Evolutionary conservation across 2,888 invertebrate species (phyloP).

Genomic region (Melanotus villosus): DNA sequence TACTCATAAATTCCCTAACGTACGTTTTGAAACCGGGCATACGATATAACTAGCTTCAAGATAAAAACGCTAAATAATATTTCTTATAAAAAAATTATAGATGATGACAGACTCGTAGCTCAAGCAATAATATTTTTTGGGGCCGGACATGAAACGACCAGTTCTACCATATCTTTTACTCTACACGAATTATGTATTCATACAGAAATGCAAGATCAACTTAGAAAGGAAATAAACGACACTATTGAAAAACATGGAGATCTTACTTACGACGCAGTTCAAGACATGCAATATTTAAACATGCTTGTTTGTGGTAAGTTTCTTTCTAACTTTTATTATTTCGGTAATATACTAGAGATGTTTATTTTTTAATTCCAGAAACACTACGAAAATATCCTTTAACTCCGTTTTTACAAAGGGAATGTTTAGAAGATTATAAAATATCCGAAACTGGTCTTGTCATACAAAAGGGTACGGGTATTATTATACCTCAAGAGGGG

Average conservation of each 20-base stretch:
- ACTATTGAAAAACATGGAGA: slow-evolving; percentile 61
- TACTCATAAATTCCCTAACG: no score
- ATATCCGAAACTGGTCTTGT: no score
- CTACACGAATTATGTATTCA: slow-evolving; percentile 68
- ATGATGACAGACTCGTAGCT: slow-evolving; percentile 63
- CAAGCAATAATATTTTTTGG: slow-evolving; percentile 70
- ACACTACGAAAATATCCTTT: slow-evolving; percentile 67
- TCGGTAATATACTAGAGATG: no score
- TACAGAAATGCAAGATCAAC: slow-evolving; percentile 67
- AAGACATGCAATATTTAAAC: slow-evolving; percentile 70
- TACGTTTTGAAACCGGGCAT: no score
- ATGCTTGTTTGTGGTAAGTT: slow-evolving; percentile 69
- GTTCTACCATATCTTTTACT: slow-evolving; percentile 67
- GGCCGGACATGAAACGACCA: slow-evolving; percentile 72
- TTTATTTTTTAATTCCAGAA: no score
- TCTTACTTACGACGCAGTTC: slow-evolving; percentile 68
- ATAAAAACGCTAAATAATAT: no score
- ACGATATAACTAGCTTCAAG: no score
- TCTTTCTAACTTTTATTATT: no score
- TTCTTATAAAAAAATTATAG: no score
- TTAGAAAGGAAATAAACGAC: slow-evolving; percentile 67
- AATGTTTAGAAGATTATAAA: no score
- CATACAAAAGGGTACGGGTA: no score
- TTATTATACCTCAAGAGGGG: no score
- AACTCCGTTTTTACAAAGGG: slow-evolving; percentile 60